phyloP scores from a whole-genome alignment of 2,888 invertebrate species.

The Caenorhabditis panamensis region DNA sequence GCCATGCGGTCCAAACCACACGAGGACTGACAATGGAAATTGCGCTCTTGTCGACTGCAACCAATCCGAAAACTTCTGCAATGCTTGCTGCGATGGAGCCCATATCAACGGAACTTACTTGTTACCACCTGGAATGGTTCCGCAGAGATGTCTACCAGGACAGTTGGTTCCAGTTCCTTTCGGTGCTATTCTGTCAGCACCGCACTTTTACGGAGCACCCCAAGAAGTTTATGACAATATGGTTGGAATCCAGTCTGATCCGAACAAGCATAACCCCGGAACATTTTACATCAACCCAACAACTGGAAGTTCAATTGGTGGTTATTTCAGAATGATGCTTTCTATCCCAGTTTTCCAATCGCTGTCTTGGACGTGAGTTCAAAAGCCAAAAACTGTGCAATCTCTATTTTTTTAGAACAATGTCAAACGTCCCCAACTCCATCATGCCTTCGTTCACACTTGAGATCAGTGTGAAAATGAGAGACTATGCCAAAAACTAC shows the following conservation, averaged over 20 bases:
- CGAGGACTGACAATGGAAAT: conserved; percentile 44
- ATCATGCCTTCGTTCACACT: conserved; percentile 69
- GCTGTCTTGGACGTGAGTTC: conserved; percentile 48
- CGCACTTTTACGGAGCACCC: conserved; percentile 76
- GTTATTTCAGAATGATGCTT: conserved; percentile 71
- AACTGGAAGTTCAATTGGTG: conserved; percentile 73
- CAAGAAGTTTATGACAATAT: conserved; percentile 57
- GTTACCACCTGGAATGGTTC: conserved; percentile 74
- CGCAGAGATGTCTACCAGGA: conserved; percentile 73
- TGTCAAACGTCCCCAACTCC: conserved; percentile 54
- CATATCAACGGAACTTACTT: conserved; percentile 59
- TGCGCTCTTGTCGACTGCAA: conserved; percentile 56
- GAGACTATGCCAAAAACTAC: conserved; percentile 67
- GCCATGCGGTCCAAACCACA: conserved; percentile 68
- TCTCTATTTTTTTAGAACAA: conserved; percentile 39
- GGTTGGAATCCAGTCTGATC: conserved; percentile 66
- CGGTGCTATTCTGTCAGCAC: conserved; percentile 70
- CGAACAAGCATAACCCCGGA: conserved; percentile 64
- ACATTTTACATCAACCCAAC: conserved; percentile 73
- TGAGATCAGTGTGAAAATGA: conserved; percentile 60
- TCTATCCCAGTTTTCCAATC: conserved; percentile 69
- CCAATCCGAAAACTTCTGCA: conserved; percentile 56
- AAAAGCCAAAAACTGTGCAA: too few species aligned
- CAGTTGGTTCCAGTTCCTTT: conserved; percentile 68
- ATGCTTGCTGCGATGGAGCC: conserved; percentile 59